These are phyloP conservation scores for Ichneumoninae sp. DNA, from an alignment of 2,888 invertebrate species.

Conservation along the genomic window DNA sequence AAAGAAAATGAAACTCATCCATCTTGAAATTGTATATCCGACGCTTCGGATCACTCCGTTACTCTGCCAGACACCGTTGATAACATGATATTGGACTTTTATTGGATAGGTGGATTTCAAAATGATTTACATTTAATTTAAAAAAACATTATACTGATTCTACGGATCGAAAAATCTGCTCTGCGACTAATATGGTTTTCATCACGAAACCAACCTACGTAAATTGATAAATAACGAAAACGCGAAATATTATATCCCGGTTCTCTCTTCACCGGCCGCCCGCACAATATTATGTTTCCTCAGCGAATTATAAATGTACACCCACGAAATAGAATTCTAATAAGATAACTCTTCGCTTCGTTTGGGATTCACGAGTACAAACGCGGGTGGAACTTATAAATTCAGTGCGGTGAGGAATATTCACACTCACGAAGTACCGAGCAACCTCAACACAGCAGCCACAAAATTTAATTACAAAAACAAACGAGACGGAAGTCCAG, in stretches of 20 bases:
- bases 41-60: neutral
- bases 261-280: neutral
- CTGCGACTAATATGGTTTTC: neutral
- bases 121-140: neutral
- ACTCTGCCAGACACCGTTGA: no score
- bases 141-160: neutral
- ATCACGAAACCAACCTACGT: neutral
- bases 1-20: neutral
- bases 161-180: neutral
- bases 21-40: neutral
- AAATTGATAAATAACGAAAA: neutral
- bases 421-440: neutral
- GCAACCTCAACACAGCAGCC: neutral
- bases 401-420: constrained; percentile 37
- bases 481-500: neutral
- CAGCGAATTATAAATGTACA: neutral
- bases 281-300: neutral
- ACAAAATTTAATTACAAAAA: constrained; percentile 35
- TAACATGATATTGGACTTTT: neutral
- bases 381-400: constrained; percentile 13
- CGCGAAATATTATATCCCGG: neutral
- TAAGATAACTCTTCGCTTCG: constrained; percentile 24
- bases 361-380: neutral
- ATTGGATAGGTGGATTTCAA: neutral
- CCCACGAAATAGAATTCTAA: neutral